Percentiles rank a stretch among this genome's conserved stretches.
Conservation (phyloP, 2,797 vertebrate species). For the Fistularia commersonii region DNA sequence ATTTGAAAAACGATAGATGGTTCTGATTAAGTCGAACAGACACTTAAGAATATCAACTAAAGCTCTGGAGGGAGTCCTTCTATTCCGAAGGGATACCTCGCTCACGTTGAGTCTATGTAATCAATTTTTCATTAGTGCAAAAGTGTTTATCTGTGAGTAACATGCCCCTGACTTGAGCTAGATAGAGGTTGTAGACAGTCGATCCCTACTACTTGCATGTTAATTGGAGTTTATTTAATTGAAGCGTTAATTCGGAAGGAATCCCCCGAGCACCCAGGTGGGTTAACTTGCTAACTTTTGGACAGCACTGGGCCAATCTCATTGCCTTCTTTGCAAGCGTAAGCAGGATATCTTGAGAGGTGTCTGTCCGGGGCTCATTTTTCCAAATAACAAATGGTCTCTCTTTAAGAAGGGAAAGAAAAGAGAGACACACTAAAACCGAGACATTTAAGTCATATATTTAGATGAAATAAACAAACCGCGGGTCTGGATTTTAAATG, state of each 20-base stretch:
- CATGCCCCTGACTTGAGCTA: slow-evolving; percentile 88
- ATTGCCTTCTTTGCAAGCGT: slow-evolving; percentile 4
- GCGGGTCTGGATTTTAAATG: too few relatives aligned
- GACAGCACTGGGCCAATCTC: slow-evolving; percentile 48
- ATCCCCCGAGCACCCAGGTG: slow-evolving; percentile 71
- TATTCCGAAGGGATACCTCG: slow-evolving; percentile 66
- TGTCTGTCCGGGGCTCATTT: neutral
- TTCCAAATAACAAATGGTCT: slow-evolving; percentile 36
- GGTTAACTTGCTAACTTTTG: slow-evolving; percentile 43
- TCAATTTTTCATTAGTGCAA: slow-evolving; percentile 99
- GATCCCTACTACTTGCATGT: slow-evolving; percentile 90
- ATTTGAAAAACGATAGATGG: slow-evolving; percentile 81
- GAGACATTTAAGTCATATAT: too few relatives aligned
- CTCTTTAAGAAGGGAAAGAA: slow-evolving; percentile 29
- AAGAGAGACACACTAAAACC: slow-evolving; percentile 16
- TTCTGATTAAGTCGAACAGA: slow-evolving; percentile 84
- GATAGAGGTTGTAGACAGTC: slow-evolving; percentile 83
- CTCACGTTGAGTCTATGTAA: slow-evolving; percentile 87
- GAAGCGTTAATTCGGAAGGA: slow-evolving; percentile 94
- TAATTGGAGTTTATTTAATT: slow-evolving; percentile 99
- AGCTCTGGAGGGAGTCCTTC: slow-evolving; percentile 69
- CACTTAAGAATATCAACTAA: slow-evolving; percentile 79
- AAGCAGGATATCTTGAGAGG: slow-evolving; percentile 6
- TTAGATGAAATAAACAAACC: too few relatives aligned
- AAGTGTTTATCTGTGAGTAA: slow-evolving; percentile 98